Percentiles rank a stretch among this genome's conserved stretches.
phyloP scores from a whole-genome alignment of 2,888 invertebrate species.

The Dryobota labecula region DNA sequence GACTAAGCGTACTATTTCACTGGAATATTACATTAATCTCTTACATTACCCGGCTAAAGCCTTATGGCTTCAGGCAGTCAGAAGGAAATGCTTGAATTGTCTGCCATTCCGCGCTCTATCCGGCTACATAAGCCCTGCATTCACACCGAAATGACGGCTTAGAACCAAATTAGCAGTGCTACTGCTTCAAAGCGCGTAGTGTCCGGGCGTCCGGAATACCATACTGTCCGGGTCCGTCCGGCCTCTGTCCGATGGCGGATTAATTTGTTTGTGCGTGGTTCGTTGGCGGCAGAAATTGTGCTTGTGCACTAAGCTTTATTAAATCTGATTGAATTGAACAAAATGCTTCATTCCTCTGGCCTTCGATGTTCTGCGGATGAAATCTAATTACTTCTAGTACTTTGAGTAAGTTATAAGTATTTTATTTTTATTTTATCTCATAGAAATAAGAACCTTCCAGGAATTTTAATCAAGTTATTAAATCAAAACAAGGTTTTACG shows the following conservation, averaged over 20 bases:
- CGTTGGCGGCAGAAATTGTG: constrained; percentile 40
- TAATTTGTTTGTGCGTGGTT: constrained; percentile 54
- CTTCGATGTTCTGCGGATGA: background rate
- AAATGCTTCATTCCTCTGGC: constrained; percentile 13
- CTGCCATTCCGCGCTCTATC: background rate
- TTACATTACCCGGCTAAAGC: constrained; percentile 11
- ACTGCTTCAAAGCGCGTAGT: constrained; percentile 47
- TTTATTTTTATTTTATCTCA: constrained; percentile 28
- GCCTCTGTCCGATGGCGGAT: constrained; percentile 28
- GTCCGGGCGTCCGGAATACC: constrained; percentile 34
- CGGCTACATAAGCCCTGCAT: constrained; percentile 23
- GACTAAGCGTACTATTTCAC: background rate
- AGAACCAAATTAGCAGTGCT: constrained; percentile 48
- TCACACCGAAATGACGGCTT: constrained; percentile 47
- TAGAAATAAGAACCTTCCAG: background rate
- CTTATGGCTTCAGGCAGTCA: background rate
- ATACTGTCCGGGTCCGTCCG: constrained; percentile 23
- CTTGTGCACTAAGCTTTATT: constrained; percentile 47
- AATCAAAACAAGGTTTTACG: constrained; percentile 7
- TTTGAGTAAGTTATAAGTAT: background rate
- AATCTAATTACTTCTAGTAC: constrained; percentile 11
- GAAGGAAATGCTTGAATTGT: constrained; percentile 15
- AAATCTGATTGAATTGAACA: constrained; percentile 37
- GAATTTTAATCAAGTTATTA: constrained; percentile 18
- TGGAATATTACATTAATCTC: constrained; percentile 11